Percentiles rank a stretch among this genome's conserved stretches.
Evolutionary conservation across 1,140 invertebrate species (phyloP).

Genomic region (Drosophila jambulina): DNA sequence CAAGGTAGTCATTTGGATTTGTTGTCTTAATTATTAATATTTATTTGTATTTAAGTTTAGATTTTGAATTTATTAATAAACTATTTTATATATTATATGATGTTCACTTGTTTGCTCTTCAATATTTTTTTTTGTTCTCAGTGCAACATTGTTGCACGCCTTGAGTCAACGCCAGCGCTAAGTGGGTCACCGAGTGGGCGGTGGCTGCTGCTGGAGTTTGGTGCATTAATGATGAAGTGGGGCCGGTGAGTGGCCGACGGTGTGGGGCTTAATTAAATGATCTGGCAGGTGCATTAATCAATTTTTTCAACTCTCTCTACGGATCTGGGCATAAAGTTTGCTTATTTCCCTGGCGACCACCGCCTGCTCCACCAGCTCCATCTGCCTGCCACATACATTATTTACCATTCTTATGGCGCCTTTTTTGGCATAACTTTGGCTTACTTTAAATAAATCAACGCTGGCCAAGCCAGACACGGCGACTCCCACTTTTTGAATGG

Average conservation of each 20-base stretch:
- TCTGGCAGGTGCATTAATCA: slow-evolving; percentile 71
- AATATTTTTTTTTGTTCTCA: neutral
- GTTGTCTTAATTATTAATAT: neutral
- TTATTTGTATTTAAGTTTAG: neutral
- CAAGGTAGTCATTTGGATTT: neutral
- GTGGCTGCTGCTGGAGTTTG: slow-evolving; percentile 9
- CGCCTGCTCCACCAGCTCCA: neutral
- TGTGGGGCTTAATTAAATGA: slow-evolving; percentile 63
- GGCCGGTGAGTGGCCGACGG: slow-evolving; percentile 16
- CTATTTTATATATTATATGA: neutral
- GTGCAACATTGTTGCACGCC: slow-evolving; percentile 38
- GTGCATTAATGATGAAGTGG: slow-evolving; percentile 51
- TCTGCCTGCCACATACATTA: slow-evolving; percentile 44
- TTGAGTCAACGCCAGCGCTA: slow-evolving; percentile 36
- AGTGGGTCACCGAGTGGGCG: slow-evolving; percentile 38
- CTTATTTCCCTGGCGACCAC: slow-evolving; percentile 63
- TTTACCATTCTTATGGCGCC: slow-evolving; percentile 69
- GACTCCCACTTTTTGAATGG: slow-evolving; percentile 44
- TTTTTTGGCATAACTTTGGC: slow-evolving; percentile 69
- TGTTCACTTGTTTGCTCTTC: neutral
- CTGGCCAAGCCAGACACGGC: slow-evolving; percentile 40
- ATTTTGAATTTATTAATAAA: neutral
- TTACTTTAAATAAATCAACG: slow-evolving; percentile 79
- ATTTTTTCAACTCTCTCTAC: slow-evolving; percentile 41
- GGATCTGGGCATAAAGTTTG: slow-evolving; percentile 54